Base-by-base conservation (phyloP, 2,888 invertebrate species). In the Xestia c-nigrum region DNA sequence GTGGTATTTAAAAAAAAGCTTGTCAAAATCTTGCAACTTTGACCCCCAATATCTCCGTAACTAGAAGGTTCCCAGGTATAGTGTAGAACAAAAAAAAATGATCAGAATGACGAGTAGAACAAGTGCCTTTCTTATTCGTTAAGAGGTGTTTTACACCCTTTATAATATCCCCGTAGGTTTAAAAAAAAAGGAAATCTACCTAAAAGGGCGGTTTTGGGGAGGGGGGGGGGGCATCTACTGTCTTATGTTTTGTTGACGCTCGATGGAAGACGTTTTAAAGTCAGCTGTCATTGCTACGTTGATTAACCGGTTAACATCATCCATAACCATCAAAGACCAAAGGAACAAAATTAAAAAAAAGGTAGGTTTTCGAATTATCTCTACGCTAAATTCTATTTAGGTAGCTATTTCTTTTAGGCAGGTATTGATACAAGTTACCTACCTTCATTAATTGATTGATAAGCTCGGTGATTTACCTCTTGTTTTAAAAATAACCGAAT, bases 401-500 rank as follows among this genome's bases (percentile, higher is more conserved):
- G 24, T 2, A 16, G n/a, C 19, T 19, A 38, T 61, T 38, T 38
- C 4, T 55, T 9, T 19, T 38, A 38, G 9, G 38, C 21, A 64
- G 64, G 12, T 43, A 43, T 40, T 43, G 63, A 21, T 7, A 43
- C 40, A 40, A 43, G 12, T 63, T 40, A n/a, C 61, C 38, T 61
- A 61, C 63, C 40, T n/a, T 14, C 63, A 64, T 64, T 64, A 64
- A 43, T 64, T 64, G 10, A n/a, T 43, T 64, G 64, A 43, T 43
- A 64, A 64, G 64, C 43, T 43, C 43, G 43, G n/a, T 64, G n/a
- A 43, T 64, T 64, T 43, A 43, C 43, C 63, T 63, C n/a, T 63
- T n/a, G 43, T 43, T 64, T 40, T 43, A 1, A 64, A 43, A 43
- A n/a, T n/a, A 43, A n/a, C 3, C 4, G n/a, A n/a, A 43, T 64